These are phyloP conservation scores for Galerucella pusilla DNA, from an alignment of 2,888 invertebrate species.

Conservation along the genomic window DNA sequence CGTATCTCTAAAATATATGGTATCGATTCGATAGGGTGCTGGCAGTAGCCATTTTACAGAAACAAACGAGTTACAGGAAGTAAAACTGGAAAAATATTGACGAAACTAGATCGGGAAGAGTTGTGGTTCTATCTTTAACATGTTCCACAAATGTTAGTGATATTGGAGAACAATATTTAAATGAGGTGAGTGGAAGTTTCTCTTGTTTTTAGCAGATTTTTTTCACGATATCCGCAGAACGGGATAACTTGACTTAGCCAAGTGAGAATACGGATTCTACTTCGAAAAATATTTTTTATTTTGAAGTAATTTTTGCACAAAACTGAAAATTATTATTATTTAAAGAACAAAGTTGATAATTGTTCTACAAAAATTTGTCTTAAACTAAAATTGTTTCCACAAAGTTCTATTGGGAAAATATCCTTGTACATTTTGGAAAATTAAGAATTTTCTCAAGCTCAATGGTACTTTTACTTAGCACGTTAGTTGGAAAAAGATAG, in stretches of 20 bases:
- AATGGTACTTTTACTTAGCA: not conserved
- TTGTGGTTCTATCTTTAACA: conserved; percentile 40
- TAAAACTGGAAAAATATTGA: conserved; percentile 15
- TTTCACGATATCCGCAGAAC: conserved; percentile 1
- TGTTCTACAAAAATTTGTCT: no score
- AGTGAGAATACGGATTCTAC: not conserved
- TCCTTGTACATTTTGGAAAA: no score
- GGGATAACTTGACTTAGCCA: not conserved
- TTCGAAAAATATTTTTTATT: not conserved
- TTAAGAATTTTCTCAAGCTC: not conserved
- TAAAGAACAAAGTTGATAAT: no score
- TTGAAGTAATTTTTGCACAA: no score
- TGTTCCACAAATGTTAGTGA: conserved; percentile 43
- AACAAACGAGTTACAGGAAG: conserved; percentile 41
- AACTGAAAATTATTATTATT: no score
- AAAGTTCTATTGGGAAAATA: no score
- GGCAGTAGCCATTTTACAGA: conserved; percentile 59
- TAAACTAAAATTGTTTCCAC: no score
- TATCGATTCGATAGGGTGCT: conserved; percentile 63
- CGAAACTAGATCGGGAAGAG: conserved; percentile 13
- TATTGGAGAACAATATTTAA: conserved; percentile 5
- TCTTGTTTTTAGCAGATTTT: not conserved
- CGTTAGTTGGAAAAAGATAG: not conserved
- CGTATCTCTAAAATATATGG: conserved; percentile 52
- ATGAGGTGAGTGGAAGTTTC: conserved; percentile 20